A percentile compares a stretch with the other conserved stretches of the same genome.
phyloP scores from a whole-genome alignment of 2,888 invertebrate species.

The Brachyopa scutellaris region DNA sequence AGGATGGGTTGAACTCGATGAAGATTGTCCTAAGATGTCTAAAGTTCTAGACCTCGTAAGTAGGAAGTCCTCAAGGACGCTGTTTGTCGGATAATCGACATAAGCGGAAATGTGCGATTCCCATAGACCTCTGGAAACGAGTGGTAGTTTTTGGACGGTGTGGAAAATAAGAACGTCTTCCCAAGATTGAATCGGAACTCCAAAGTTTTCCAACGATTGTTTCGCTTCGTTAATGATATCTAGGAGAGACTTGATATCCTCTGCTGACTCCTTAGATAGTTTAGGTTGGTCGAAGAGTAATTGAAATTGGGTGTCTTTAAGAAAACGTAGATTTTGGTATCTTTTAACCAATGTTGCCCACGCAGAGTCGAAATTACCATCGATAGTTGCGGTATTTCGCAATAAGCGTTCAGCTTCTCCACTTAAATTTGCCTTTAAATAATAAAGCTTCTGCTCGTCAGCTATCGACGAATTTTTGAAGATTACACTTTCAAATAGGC shows the following conservation, averaged over 20 bases:
- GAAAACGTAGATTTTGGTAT: conserved; percentile 17
- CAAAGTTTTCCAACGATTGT: conserved; percentile 1
- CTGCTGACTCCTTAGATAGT: not conserved
- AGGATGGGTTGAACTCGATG: not conserved
- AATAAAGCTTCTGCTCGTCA: conserved; percentile 17
- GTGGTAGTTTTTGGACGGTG: conserved; percentile 7
- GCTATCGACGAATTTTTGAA: conserved; percentile 27
- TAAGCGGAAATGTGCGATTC: conserved; percentile 19
- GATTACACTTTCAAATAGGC: conserved; percentile 5
- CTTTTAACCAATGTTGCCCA: conserved; percentile 16
- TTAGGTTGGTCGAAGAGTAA: not conserved
- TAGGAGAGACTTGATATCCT: not conserved
- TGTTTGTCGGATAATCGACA: conserved; percentile 29
- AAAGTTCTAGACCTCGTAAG: conserved; percentile 19
- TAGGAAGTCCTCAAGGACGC: conserved; percentile 12
- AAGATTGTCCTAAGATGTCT: conserved; percentile 13
- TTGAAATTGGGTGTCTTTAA: conserved; percentile 17
- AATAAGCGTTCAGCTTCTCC: conserved; percentile 9
- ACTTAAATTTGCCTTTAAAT: conserved; percentile 8
- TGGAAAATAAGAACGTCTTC: conserved; percentile 20
- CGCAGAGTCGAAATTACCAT: conserved; percentile 37
- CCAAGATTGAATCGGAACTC: conserved; percentile 13
- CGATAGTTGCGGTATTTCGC: conserved; percentile 13
- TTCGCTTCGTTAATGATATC: conserved; percentile 1
- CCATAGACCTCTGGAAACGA: conserved; percentile 7